A percentile compares a stretch with the other conserved stretches of the same genome.
Evolutionary conservation across 2,113 vertebrate species (phyloP).

Genomic region (Myrmophylax atrothorax): DNA sequence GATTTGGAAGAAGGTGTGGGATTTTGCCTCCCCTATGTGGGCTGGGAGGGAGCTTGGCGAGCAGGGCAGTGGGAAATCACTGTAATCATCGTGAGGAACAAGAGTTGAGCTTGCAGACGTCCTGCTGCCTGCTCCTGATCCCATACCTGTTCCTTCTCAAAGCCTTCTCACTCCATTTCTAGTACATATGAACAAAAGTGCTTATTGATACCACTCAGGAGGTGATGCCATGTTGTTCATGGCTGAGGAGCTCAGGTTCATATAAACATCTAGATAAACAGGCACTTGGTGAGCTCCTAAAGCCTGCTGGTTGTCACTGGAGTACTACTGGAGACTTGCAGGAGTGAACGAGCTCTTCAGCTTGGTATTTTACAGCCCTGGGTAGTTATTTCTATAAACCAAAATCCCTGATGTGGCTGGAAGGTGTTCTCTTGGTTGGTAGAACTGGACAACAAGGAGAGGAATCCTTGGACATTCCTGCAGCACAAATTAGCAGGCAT

Average conservation of each 20-base stretch:
- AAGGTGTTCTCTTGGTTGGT: not conserved
- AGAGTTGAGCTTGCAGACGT: not conserved
- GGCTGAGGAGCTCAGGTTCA: not conserved
- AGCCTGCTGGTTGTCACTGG: not conserved
- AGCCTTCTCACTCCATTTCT: not conserved
- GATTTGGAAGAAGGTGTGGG: not conserved
- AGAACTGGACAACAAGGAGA: not conserved
- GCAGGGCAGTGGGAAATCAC: not conserved
- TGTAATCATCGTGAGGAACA: not conserved
- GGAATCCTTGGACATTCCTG: not conserved
- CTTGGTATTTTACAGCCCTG: not conserved
- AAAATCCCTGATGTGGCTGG: not conserved
- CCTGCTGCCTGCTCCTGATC: not conserved
- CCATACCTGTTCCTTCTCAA: not conserved
- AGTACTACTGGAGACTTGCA: not conserved
- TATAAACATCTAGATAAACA: not conserved
- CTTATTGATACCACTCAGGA: not conserved
- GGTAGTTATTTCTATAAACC: not conserved
- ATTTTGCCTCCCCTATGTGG: not conserved
- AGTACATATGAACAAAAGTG: not conserved
- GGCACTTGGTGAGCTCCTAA: not conserved
- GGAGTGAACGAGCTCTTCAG: not conserved
- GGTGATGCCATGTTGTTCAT: accelerated
- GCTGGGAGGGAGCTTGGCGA: not conserved
- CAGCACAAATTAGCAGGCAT: not conserved